Evolutionary conservation across 2,888 invertebrate species (phyloP).

Genomic region (Ligdia adustata): DNA sequence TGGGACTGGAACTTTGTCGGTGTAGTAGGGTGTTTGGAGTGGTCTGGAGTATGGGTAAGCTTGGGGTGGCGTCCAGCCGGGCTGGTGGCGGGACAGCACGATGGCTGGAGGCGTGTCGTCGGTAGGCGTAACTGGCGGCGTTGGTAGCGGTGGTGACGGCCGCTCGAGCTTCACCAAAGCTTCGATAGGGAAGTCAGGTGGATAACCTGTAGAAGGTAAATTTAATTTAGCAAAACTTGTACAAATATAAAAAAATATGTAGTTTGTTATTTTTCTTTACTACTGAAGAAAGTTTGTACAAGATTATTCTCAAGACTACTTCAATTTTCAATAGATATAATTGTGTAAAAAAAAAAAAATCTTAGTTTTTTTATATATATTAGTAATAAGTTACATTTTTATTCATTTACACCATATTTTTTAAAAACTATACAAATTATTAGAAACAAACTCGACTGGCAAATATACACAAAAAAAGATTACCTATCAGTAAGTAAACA

Average conservation of each 20-base stretch:
- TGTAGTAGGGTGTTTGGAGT: constrained; percentile 71
- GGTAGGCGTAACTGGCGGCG: constrained; percentile 90
- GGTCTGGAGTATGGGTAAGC: constrained; percentile 68
- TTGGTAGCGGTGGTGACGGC: constrained; percentile 86
- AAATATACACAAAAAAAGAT: no score
- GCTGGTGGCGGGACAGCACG: constrained; percentile 70
- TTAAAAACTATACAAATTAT: no score
- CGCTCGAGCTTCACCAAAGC: constrained; percentile 85
- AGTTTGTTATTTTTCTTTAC: no score
- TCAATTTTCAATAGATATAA: no score
- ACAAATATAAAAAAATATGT: not conserved
- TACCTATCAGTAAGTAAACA: constrained; percentile 26
- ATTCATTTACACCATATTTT: no score
- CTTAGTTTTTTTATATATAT: no score
- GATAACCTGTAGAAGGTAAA: constrained; percentile 74
- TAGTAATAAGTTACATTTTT: no score
- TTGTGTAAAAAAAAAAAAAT: no score
- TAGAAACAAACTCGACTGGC: no score
- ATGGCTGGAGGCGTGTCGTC: constrained; percentile 82
- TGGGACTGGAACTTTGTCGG: constrained; percentile 63
- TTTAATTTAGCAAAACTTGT: constrained; percentile 1
- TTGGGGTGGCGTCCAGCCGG: constrained; percentile 65
- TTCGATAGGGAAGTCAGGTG: constrained; percentile 84
- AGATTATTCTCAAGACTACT: no score
- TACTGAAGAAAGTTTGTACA: no score